Evolutionary conservation across 2,797 vertebrate genomes (phyloP).

Genomic region (Eidolon dupreanum): DNA sequence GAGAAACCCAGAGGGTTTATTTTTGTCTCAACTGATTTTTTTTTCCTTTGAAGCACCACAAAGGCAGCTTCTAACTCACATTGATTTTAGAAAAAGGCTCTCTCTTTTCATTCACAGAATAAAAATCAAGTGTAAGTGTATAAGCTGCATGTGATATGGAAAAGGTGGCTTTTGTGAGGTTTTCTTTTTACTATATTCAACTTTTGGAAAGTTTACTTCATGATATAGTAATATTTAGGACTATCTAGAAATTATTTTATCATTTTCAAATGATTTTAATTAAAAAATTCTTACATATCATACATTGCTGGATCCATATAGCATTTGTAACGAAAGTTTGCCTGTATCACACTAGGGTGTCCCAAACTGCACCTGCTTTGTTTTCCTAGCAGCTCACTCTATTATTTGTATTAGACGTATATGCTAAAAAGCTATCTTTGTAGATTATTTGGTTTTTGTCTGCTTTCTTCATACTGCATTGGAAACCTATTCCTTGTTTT

Average conservation of each 20-base stretch:
- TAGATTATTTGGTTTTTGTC: not conserved
- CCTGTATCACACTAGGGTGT: no score
- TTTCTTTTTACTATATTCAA: not conserved
- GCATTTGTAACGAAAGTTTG: not conserved
- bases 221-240: not conserved
- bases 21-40: slow-evolving; percentile 64
- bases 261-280: not conserved
- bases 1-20: slow-evolving; percentile 31
- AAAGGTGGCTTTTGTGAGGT: slow-evolving; percentile 7
- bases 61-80: slow-evolving; percentile 73
- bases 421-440: not conserved
- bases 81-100: slow-evolving; percentile 66
- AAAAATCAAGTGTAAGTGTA: slow-evolving; percentile 64
- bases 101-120: slow-evolving; percentile 66
- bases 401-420: not conserved
- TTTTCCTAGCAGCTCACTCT: not conserved
- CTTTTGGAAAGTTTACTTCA: not conserved
- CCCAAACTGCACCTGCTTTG: not conserved
- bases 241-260: not conserved
- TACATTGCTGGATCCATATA: not conserved
- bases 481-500: not conserved
- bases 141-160: not conserved
- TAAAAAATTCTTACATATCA: not conserved
- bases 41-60: slow-evolving; percentile 36
- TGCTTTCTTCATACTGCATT: not conserved